Conservation (phyloP, 2,797 vertebrate species). For the Ispidina lecontei region DNA sequence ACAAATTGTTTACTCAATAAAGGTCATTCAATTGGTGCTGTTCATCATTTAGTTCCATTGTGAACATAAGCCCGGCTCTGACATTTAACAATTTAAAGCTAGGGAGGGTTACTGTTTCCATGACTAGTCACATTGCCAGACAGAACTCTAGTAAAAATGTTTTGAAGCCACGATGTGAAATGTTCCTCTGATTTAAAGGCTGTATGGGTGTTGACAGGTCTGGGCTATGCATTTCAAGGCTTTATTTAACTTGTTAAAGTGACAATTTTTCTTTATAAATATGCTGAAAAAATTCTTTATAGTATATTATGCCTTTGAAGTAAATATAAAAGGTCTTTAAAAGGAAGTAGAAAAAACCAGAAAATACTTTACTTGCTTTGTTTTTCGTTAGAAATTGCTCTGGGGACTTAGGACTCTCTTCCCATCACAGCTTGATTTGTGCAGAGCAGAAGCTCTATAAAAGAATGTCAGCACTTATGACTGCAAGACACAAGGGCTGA, state of each 20-base stretch:
- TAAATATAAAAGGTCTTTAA: conserved; percentile 21
- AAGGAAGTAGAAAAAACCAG: not conserved
- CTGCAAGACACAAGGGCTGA: not conserved
- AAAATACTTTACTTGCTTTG: not conserved
- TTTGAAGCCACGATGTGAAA: conserved; percentile 1
- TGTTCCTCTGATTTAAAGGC: conserved; percentile 36
- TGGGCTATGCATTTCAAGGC: conserved; percentile 2
- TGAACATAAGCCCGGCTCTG: conserved; percentile 30
- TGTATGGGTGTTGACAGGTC: conserved; percentile 16
- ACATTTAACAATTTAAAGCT: conserved; percentile 38
- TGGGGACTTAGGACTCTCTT: not conserved
- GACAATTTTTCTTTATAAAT: conserved; percentile 38
- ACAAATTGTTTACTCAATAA: conserved; percentile 55
- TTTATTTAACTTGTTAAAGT: conserved; percentile 62
- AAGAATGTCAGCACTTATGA: not conserved
- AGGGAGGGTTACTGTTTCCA: conserved; percentile 15
- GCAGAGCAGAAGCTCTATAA: not conserved
- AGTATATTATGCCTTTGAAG: conserved; percentile 17
- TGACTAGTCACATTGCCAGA: not conserved
- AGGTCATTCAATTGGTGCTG: conserved; percentile 31
- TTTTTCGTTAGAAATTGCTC: not conserved
- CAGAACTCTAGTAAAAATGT: not conserved
- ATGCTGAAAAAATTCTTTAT: not conserved
- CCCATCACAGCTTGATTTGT: not conserved
- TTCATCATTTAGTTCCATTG: conserved; percentile 24